Conservation (phyloP, 2,888 invertebrate genomes). For the Crematogaster levior region DNA sequence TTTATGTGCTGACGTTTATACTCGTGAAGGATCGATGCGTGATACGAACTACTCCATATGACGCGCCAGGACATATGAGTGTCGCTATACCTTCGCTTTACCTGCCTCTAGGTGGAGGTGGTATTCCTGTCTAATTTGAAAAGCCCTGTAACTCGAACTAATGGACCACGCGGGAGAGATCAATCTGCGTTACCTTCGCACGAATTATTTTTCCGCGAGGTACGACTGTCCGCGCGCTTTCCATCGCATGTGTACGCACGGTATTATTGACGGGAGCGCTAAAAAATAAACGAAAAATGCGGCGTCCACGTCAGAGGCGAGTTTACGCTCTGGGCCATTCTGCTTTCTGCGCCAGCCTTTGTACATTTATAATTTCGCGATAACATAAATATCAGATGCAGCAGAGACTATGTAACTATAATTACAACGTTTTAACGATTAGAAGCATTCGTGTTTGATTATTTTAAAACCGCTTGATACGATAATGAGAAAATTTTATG, state of each 20-base stretch:
- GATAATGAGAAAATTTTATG: not conserved
- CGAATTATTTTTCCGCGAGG: conserved; percentile 69
- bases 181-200: conserved; percentile 71
- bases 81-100: conserved; percentile 8
- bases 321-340: not conserved
- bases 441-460: not conserved
- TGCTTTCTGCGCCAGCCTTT: not conserved
- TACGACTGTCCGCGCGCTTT: conserved; percentile 42
- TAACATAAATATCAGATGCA: not conserved
- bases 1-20: conserved; percentile 18
- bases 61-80: conserved; percentile 28
- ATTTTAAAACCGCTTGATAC: not conserved
- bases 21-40: conserved; percentile 18
- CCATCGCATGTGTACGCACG: conserved; percentile 14
- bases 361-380: conserved; percentile 17
- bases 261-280: conserved; percentile 45
- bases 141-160: conserved; percentile 65
- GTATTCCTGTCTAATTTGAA: conserved; percentile 67
- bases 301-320: not conserved
- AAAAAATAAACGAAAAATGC: conserved; percentile 36
- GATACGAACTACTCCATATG: conserved; percentile 9
- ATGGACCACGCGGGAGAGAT: conserved; percentile 71
- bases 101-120: conserved; percentile 8
- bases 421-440: not conserved
- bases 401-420: not conserved